Conservation (phyloP, 1,140 invertebrate species). For the Globodera rostochiensis region DNA sequence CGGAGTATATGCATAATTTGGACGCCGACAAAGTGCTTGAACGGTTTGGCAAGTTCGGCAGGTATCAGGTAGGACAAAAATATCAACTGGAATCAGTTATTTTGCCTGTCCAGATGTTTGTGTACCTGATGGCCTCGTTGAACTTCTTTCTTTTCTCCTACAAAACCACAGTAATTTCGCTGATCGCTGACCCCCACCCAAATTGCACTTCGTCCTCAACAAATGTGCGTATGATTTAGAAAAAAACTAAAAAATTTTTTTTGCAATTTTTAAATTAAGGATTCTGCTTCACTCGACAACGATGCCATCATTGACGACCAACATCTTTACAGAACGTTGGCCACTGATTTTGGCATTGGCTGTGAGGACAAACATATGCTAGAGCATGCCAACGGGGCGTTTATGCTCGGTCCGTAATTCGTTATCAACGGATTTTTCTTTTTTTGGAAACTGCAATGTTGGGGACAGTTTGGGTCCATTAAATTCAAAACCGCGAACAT, state of each 20-base stretch:
- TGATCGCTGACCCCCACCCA: conserved; percentile 31
- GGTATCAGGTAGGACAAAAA: conserved; percentile 44
- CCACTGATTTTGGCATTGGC: conserved; percentile 24
- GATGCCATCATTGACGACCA: neutral
- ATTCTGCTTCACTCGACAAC: conserved; percentile 18
- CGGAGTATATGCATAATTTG: conserved; percentile 30
- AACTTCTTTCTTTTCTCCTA: conserved; percentile 43
- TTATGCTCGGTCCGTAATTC: conserved; percentile 9
- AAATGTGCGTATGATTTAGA: conserved; percentile 13
- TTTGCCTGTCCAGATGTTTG: conserved; percentile 47
- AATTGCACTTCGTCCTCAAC: conserved; percentile 1
- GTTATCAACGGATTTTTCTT: conserved; percentile 4
- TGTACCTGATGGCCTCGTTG: conserved; percentile 51
- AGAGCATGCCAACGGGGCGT: conserved; percentile 26
- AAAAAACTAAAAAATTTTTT: neutral
- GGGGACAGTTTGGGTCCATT: too few species aligned
- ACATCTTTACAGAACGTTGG: neutral
- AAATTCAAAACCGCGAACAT: too few species aligned
- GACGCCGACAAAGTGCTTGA: conserved; percentile 54
- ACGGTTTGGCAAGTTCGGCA: conserved; percentile 51
- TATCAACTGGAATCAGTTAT: conserved; percentile 18
- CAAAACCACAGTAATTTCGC: conserved; percentile 55
- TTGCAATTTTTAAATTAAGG: conserved; percentile 15
- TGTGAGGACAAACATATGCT: conserved; percentile 4
- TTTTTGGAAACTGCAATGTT: neutral